Evolutionary conservation across 2,113 vertebrate genomes (phyloP).

Genomic region (Paralichthys olivaceus): DNA sequence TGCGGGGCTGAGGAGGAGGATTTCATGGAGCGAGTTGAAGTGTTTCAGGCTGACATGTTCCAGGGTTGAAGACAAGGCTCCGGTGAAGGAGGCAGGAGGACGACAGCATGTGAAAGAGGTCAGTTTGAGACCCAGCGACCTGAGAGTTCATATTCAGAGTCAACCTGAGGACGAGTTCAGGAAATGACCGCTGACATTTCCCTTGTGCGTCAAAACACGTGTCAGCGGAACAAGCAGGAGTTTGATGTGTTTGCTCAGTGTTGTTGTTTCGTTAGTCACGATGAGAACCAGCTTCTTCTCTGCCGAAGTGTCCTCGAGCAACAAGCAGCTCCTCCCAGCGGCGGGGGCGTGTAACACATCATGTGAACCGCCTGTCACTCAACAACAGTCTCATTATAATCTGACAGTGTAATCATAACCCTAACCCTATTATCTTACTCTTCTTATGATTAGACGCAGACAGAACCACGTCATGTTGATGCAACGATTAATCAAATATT

Average conservation of each 20-base stretch:
- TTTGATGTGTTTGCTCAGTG: neutral
- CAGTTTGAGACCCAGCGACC: neutral
- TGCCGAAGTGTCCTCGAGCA: neutral
- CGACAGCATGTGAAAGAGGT: conserved; percentile 31
- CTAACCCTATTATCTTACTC: too few species aligned
- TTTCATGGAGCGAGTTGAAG: conserved; percentile 14
- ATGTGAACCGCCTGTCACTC: neutral
- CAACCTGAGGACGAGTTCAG: neutral
- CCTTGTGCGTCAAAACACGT: neutral
- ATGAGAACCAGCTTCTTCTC: neutral
- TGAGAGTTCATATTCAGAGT: neutral
- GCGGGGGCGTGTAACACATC: neutral
- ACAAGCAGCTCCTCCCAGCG: neutral
- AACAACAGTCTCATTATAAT: too few species aligned
- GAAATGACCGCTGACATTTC: neutral
- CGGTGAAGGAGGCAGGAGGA: neutral
- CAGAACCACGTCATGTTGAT: too few species aligned
- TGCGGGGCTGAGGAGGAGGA: conserved; percentile 5
- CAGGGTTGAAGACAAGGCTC: neutral
- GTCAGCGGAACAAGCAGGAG: neutral
- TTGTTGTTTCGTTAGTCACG: neutral
- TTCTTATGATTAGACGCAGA: too few species aligned
- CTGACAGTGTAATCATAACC: too few species aligned
- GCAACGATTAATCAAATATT: too few species aligned
- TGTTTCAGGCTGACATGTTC: neutral